A percentile compares a stretch with the other conserved stretches of the same genome.
Conservation (phyloP, 2,797 vertebrate genomes). For the Chelon labrosus region DNA sequence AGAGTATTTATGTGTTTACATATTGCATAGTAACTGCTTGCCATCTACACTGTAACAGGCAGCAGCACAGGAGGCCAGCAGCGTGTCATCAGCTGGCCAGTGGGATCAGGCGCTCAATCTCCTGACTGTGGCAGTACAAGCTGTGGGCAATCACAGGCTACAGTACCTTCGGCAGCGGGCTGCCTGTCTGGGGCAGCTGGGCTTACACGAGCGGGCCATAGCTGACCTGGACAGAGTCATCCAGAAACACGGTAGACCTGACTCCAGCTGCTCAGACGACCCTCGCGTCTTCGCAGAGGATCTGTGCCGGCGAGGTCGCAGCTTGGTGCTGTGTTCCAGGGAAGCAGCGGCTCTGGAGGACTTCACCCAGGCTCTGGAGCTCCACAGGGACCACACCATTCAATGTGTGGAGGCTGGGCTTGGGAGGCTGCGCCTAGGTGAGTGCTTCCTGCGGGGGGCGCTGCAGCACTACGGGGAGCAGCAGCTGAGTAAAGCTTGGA, state of each 20-base stretch:
- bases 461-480: slow-evolving; percentile 82
- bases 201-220: slow-evolving; percentile 81
- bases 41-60: slow-evolving; percentile 76
- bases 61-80: slow-evolving; percentile 87
- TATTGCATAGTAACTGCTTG: neutral
- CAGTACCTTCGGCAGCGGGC: slow-evolving; percentile 87
- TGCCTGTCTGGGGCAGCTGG: slow-evolving; percentile 85
- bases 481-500: slow-evolving; percentile 87
- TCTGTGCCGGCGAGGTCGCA: slow-evolving; percentile 85
- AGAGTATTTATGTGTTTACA: neutral
- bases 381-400: slow-evolving; percentile 81
- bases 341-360: slow-evolving; percentile 85
- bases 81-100: slow-evolving; percentile 68
- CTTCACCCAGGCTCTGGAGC: slow-evolving; percentile 86
- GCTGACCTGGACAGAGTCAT: slow-evolving; percentile 88
- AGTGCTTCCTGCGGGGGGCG: slow-evolving; percentile 83
- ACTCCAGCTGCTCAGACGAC: slow-evolving; percentile 49
- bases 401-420: slow-evolving; percentile 77
- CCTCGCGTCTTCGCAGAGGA: slow-evolving; percentile 80
- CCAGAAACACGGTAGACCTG: slow-evolving; percentile 58
- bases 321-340: slow-evolving; percentile 82
- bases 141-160: slow-evolving; percentile 67
- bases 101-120: slow-evolving; percentile 86
- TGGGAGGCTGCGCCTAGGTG: slow-evolving; percentile 77
- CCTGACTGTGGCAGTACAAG: slow-evolving; percentile 87